Percentiles rank a stretch among this genome's conserved stretches.
Evolutionary conservation across 2,888 invertebrate species (phyloP).

Genomic region (Elegia similella): DNA sequence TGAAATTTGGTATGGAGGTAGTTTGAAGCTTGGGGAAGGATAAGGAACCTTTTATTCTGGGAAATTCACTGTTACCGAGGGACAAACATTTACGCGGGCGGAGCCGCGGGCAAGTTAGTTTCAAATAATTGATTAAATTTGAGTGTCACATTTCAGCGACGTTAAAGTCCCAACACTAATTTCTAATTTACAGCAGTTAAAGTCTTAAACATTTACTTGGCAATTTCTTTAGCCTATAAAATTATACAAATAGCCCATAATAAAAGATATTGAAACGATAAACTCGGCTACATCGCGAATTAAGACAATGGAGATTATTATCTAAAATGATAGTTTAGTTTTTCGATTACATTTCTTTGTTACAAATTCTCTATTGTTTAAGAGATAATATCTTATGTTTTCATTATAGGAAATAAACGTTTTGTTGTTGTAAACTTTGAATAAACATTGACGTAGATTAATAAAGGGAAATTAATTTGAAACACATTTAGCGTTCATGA

Average conservation of each 20-base stretch:
- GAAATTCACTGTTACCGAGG: too few relatives aligned
- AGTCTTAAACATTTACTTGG: background rate
- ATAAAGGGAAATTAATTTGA: too few relatives aligned
- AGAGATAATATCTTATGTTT: background rate
- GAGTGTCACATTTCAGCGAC: too few relatives aligned
- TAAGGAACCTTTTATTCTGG: too few relatives aligned
- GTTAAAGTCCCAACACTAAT: background rate
- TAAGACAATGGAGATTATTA: conserved; percentile 6
- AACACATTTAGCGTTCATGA: too few relatives aligned
- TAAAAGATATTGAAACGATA: conserved; percentile 1
- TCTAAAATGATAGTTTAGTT: conserved; percentile 3
- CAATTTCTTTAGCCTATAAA: background rate
- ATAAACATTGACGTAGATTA: too few relatives aligned
- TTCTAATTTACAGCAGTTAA: background rate
- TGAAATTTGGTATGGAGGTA: too few relatives aligned
- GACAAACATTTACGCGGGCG: too few relatives aligned
- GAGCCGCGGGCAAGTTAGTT: too few relatives aligned
- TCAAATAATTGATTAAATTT: too few relatives aligned
- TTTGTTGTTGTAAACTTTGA: too few relatives aligned
- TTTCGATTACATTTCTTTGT: background rate
- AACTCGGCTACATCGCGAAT: background rate
- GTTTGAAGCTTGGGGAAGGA: too few relatives aligned
- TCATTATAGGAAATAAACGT: background rate
- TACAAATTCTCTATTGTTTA: background rate
- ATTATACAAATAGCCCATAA: conserved; percentile 9